phyloP scores from a whole-genome alignment of 2,113 vertebrate species.

The Oryzias woworae region DNA sequence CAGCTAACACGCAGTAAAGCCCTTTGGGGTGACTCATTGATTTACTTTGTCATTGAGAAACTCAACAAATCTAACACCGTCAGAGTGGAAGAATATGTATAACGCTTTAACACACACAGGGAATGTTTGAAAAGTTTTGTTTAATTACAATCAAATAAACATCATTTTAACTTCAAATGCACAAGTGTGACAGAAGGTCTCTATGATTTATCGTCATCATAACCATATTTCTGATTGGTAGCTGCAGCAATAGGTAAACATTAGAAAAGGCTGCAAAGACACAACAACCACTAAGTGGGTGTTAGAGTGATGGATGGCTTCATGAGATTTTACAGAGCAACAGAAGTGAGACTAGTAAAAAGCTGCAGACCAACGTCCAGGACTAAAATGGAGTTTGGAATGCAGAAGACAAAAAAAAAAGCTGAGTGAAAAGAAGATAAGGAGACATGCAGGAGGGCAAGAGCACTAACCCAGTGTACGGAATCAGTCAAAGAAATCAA shows the following conservation, averaged over 20 bases:
- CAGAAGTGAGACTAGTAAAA: conserved; percentile 36
- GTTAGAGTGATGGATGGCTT: neutral
- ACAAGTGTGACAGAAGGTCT: neutral
- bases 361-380: conserved; percentile 21
- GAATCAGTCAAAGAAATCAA: conserved; percentile 78
- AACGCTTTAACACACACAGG: neutral
- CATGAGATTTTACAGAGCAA: conserved; percentile 25
- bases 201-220: neutral
- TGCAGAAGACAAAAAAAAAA: conserved; percentile 4
- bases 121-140: no score
- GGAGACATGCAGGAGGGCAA: conserved; percentile 3
- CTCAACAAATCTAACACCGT: conserved; percentile 20
- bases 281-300: conserved; percentile 1
- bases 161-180: neutral
- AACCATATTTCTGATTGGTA: neutral
- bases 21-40: conserved; percentile 45
- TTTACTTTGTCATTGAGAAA: conserved; percentile 51
- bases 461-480: conserved; percentile 51
- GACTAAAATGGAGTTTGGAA: conserved; percentile 39
- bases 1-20: neutral
- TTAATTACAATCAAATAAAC: neutral
- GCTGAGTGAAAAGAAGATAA: conserved; percentile 15
- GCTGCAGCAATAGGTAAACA: neutral
- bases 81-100: conserved; percentile 8
- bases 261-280: neutral